phyloP scores from a whole-genome alignment of 2,797 vertebrate genomes.

The Lutjanus campechanus region DNA sequence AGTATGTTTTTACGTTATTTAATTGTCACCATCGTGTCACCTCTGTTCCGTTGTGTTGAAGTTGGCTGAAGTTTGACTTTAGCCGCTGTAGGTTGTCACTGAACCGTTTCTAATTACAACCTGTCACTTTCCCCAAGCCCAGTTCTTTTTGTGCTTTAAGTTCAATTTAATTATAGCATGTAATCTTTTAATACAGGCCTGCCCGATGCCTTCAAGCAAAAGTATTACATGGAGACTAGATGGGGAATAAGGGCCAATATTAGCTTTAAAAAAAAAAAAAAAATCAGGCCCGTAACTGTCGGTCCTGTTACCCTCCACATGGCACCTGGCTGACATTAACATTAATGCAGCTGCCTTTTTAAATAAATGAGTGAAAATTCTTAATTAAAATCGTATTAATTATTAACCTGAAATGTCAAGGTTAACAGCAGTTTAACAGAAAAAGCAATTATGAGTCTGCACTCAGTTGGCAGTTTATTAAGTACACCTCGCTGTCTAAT shows the following conservation, averaged over 20 bases:
- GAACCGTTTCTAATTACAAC: constrained; percentile 40
- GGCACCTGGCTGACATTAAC: constrained; percentile 1
- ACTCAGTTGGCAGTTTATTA: neutral
- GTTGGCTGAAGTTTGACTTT: neutral
- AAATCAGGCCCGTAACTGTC: constrained; percentile 12
- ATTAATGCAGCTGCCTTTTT: constrained; percentile 29
- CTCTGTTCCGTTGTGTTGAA: neutral
- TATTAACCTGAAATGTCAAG: constrained; percentile 21
- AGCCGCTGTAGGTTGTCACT: neutral
- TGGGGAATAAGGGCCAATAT: constrained; percentile 7
- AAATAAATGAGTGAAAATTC: constrained; percentile 21
- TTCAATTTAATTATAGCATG: constrained; percentile 45
- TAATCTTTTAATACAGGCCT: constrained; percentile 40
- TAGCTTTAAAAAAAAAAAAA: constrained; percentile 2
- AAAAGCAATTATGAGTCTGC: neutral
- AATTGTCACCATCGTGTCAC: neutral
- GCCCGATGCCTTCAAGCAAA: constrained; percentile 3
- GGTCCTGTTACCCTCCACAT: constrained; percentile 2
- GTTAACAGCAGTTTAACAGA: neutral
- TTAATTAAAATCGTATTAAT: constrained; percentile 29
- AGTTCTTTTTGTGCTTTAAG: constrained; percentile 21
- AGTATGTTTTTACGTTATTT: neutral
- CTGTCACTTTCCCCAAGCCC: neutral
- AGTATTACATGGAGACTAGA: constrained; percentile 15
- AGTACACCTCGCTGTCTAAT: neutral